Evolutionary conservation across 2,888 invertebrate species (phyloP).

Genomic region (Tenthredo scrophulariae): DNA sequence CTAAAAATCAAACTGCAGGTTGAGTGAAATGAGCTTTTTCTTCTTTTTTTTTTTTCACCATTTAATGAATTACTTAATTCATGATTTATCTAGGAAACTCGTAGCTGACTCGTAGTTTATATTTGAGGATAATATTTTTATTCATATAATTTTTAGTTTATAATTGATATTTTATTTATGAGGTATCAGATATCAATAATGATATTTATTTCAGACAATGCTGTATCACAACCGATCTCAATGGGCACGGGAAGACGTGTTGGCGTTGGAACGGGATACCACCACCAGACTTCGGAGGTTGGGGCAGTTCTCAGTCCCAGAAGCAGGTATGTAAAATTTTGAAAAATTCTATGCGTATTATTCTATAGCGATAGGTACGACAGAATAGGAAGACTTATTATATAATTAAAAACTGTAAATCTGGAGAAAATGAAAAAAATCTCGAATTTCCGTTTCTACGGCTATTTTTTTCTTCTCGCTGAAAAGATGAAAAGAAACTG

Average conservation of each 20-base stretch:
- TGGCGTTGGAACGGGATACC: constrained; percentile 80
- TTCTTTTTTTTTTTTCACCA: constrained; percentile 44
- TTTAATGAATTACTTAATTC: background rate
- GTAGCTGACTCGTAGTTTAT: background rate
- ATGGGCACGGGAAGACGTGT: constrained; percentile 88
- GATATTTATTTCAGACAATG: constrained; percentile 80
- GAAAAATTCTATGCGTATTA: background rate
- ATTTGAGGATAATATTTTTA: background rate
- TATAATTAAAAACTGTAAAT: background rate
- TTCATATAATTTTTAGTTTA: background rate
- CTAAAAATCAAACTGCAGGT: background rate
- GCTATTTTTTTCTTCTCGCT: no score
- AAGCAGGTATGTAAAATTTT: constrained; percentile 71
- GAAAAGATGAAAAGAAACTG: background rate
- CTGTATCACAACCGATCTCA: constrained; percentile 86
- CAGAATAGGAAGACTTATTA: background rate
- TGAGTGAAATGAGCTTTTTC: constrained; percentile 38
- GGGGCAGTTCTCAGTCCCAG: constrained; percentile 76
- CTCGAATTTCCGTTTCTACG: no score
- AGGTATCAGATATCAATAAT: background rate
- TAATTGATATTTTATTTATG: background rate
- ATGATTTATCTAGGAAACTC: background rate
- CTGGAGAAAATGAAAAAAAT: background rate
- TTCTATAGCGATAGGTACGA: constrained; percentile 62
- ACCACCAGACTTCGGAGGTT: constrained; percentile 76